Conservation (phyloP, 2,888 invertebrate species). For the Periphyllus acericola region DNA sequence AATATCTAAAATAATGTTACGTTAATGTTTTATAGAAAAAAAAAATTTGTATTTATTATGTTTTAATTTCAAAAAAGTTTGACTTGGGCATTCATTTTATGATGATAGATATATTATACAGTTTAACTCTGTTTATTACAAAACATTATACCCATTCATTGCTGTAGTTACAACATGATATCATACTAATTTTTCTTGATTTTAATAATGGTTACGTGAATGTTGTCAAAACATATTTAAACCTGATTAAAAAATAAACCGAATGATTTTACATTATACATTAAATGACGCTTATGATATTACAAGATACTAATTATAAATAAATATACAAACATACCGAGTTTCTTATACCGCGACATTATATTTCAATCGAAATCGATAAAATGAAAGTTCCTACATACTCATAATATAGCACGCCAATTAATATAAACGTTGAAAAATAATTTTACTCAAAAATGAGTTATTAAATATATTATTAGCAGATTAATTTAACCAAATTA, state of each 20-base stretch:
- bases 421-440: not conserved
- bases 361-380: not conserved
- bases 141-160: not conserved
- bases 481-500: not conserved
- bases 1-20: not conserved
- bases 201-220: constrained; percentile 17
- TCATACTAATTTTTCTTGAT: not conserved
- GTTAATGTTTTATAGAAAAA: not conserved
- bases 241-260: not conserved
- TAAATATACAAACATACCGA: too few species aligned
- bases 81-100: too few species aligned
- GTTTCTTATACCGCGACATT: not conserved
- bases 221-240: not conserved
- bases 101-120: too few species aligned
- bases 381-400: not conserved
- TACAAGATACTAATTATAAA: not conserved
- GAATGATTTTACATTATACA: not conserved
- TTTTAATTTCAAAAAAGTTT: too few species aligned
- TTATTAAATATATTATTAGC: not conserved
- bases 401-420: not conserved
- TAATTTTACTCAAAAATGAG: not conserved
- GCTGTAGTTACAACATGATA: not conserved
- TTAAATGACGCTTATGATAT: not conserved
- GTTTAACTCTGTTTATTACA: not conserved
- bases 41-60: not conserved